Conservation (phyloP, 2,888 invertebrate species). For the Hedychridium roseum region DNA sequence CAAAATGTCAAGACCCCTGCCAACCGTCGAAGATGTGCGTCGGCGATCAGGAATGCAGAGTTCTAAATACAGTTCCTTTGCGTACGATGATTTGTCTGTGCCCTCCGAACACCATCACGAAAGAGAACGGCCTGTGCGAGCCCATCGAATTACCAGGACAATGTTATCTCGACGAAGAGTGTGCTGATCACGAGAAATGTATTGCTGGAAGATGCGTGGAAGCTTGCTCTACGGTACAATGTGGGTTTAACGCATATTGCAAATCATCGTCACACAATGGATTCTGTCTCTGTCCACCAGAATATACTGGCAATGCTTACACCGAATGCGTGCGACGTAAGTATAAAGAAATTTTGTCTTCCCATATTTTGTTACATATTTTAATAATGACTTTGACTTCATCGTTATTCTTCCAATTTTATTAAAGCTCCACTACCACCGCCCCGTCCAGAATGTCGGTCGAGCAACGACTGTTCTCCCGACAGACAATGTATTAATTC, state of each 20-base stretch:
- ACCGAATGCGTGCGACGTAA: constrained; percentile 76
- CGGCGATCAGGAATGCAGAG: constrained; percentile 79
- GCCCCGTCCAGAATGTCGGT: constrained; percentile 74
- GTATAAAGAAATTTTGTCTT: constrained; percentile 23
- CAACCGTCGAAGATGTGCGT: constrained; percentile 76
- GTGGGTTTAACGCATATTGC: constrained; percentile 86
- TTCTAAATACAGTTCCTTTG: constrained; percentile 80
- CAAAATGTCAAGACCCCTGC: constrained; percentile 82
- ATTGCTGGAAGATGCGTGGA: constrained; percentile 79
- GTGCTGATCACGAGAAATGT: constrained; percentile 78
- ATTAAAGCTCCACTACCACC: constrained; percentile 38
- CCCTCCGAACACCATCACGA: constrained; percentile 80
- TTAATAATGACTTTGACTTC: constrained; percentile 1
- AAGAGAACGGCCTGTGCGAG: constrained; percentile 77
- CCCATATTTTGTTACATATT: constrained; percentile 4
- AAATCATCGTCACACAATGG: constrained; percentile 79
- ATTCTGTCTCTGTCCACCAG: constrained; percentile 80
- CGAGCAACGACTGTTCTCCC: constrained; percentile 78
- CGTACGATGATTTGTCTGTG: constrained; percentile 88
- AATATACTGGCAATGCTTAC: constrained; percentile 81
- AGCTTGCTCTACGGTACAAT: constrained; percentile 79
- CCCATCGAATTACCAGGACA: too few relatives aligned
- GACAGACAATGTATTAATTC: constrained; percentile 82
- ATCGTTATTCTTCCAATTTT: not conserved
- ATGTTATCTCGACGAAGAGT: constrained; percentile 67